A percentile compares a stretch with the other conserved stretches of the same genome.
Conservation (phyloP, 2,888 invertebrate species). For the Leptarthrus brevirostris region DNA sequence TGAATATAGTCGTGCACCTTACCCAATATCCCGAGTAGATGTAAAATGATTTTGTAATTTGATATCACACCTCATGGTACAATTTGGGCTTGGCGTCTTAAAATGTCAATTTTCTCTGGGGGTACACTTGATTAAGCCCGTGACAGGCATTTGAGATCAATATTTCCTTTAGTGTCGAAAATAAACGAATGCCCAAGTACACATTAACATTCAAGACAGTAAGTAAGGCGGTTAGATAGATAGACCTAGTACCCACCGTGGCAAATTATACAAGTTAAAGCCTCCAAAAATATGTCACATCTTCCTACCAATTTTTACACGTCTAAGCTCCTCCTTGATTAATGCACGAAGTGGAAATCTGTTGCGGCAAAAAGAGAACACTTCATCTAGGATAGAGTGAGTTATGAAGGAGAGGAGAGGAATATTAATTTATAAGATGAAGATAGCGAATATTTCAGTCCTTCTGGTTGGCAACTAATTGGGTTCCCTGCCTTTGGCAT, state of each 20-base stretch:
- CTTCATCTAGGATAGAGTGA: background rate
- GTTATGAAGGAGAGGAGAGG: background rate
- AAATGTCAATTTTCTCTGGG: slow-evolving; percentile 3
- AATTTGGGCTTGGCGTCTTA: background rate
- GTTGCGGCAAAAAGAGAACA: background rate
- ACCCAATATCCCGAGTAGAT: background rate
- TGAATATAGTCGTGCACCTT: background rate
- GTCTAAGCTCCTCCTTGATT: background rate
- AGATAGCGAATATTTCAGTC: background rate
- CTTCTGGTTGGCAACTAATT: background rate
- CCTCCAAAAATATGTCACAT: slow-evolving; percentile 8
- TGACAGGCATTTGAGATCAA: slow-evolving; percentile 24
- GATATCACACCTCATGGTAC: slow-evolving; percentile 6
- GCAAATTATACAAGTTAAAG: slow-evolving; percentile 19
- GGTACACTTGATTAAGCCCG: slow-evolving; percentile 7
- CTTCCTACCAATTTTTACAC: background rate
- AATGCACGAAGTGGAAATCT: background rate
- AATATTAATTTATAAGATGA: background rate
- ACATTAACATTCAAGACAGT: slow-evolving; percentile 33
- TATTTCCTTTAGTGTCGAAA: slow-evolving; percentile 8
- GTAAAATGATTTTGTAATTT: slow-evolving; percentile 23
- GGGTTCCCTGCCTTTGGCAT: background rate
- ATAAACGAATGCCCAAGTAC: slow-evolving; percentile 22
- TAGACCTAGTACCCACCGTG: background rate
- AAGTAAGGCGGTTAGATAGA: background rate